phyloP scores from a whole-genome alignment of 2,113 vertebrate species.

The Kryptolebias marmoratus region DNA sequence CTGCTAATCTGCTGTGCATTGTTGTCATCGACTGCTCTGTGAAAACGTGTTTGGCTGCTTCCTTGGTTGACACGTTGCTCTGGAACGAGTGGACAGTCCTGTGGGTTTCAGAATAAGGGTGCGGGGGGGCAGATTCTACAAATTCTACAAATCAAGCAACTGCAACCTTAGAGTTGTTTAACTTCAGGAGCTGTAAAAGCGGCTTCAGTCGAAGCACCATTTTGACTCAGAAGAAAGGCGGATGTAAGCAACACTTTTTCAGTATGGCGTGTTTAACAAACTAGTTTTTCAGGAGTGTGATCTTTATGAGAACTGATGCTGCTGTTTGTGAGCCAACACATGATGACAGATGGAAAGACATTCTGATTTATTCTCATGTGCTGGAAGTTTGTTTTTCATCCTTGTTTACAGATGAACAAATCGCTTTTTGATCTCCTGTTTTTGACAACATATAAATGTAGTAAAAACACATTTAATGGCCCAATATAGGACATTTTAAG shows the following conservation, averaged over 20 bases:
- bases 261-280: conserved; percentile 38
- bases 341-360: background rate
- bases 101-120: background rate
- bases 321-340: no score
- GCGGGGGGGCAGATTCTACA: background rate
- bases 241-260: background rate
- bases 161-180: background rate
- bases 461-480: no score
- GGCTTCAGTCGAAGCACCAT: background rate
- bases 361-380: background rate
- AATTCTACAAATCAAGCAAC: background rate
- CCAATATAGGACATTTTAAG: no score
- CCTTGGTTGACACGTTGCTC: background rate
- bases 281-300: conserved; percentile 42
- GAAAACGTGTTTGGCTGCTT: conserved; percentile 17
- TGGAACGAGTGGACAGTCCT: background rate
- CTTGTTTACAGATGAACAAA: no score
- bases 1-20: conserved; percentile 4
- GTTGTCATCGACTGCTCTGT: conserved; percentile 4
- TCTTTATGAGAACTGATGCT: background rate
- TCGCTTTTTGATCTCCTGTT: no score
- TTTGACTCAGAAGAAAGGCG: background rate
- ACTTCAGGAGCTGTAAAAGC: background rate
- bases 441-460: no score
- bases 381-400: no score